These are phyloP conservation scores for Dendrophyllia cribrosa DNA, from an alignment of 64 coral and sea anemone genomes.

Conservation along the genomic window DNA sequence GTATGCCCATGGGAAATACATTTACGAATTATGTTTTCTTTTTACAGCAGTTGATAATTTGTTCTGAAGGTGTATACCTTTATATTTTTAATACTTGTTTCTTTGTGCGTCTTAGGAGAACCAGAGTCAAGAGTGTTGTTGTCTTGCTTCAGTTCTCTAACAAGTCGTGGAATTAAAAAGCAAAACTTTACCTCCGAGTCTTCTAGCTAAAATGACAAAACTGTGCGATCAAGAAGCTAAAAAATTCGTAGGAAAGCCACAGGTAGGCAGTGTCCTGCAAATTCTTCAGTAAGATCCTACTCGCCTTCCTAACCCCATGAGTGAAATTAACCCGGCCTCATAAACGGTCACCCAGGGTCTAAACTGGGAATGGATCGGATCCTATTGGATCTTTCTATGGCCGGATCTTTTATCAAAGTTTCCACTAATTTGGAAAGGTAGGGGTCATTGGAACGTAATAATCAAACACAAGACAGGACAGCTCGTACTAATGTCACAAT, in stretches of 20 bases:
- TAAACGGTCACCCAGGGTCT: too few relatives aligned
- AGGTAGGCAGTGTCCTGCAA: conserved; percentile 66
- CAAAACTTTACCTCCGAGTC: conserved; percentile 80
- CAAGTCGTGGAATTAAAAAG: conserved; percentile 88
- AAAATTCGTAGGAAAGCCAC: conserved; percentile 85
- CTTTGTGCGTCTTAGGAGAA: conserved; percentile 63
- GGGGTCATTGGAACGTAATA: too few relatives aligned
- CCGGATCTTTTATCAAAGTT: too few relatives aligned
- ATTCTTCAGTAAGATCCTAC: too few relatives aligned
- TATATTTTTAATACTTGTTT: neutral
- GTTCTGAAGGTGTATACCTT: neutral
- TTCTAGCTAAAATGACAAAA: conserved; percentile 80
- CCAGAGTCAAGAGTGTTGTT: conserved; percentile 83
- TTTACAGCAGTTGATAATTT: neutral
- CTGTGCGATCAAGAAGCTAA: conserved; percentile 94
- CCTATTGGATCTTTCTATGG: too few relatives aligned
- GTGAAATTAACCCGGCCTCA: too few relatives aligned
- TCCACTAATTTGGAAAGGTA: too few relatives aligned
- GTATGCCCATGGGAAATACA: too few relatives aligned
- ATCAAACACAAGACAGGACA: too few relatives aligned
- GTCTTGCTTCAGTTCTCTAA: conserved; percentile 90
- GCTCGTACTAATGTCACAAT: too few relatives aligned
- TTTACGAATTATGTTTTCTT: neutral
- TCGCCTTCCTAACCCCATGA: too few relatives aligned
- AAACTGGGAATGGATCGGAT: too few relatives aligned